Percentiles rank a stretch among this genome's conserved stretches.
Evolutionary conservation across 1,140 invertebrate genomes (phyloP).

Genomic region (Drosophila insularis): DNA sequence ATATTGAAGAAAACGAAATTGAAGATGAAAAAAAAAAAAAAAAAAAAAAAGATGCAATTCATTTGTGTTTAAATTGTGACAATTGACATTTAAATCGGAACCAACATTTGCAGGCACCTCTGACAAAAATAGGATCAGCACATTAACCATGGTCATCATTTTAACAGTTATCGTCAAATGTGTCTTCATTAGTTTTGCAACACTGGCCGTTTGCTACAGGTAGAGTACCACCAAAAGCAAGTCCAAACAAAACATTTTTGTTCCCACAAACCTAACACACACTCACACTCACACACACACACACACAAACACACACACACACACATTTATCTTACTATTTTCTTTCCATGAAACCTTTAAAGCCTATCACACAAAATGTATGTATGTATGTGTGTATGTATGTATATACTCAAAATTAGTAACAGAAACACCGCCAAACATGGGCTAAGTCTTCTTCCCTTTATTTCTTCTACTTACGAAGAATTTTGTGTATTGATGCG

Average conservation of each 20-base stretch:
- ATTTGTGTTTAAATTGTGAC: constrained; percentile 37
- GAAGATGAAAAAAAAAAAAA: neutral
- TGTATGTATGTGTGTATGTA: constrained; percentile 16
- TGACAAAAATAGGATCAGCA: constrained; percentile 91
- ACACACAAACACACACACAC: constrained; percentile 11
- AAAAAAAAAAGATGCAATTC: neutral
- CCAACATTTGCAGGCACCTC: constrained; percentile 86
- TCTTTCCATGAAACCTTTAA: no score
- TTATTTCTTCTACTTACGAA: no score
- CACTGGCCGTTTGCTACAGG: constrained; percentile 98
- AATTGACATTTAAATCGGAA: constrained; percentile 63
- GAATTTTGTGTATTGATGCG: neutral
- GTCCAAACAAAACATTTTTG: constrained; percentile 36
- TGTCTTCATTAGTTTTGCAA: constrained; percentile 96
- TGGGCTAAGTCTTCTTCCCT: neutral
- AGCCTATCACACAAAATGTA: neutral
- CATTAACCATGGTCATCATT: constrained; percentile 94
- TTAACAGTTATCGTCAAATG: constrained; percentile 94
- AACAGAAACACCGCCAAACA: neutral
- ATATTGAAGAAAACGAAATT: neutral
- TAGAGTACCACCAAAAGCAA: constrained; percentile 86
- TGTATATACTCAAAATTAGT: neutral
- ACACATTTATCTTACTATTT: constrained; percentile 15
- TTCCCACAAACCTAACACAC: neutral
- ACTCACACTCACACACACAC: constrained; percentile 21